Base-by-base conservation (phyloP, 2,113 vertebrate species). In the Perca flavescens region DNA sequence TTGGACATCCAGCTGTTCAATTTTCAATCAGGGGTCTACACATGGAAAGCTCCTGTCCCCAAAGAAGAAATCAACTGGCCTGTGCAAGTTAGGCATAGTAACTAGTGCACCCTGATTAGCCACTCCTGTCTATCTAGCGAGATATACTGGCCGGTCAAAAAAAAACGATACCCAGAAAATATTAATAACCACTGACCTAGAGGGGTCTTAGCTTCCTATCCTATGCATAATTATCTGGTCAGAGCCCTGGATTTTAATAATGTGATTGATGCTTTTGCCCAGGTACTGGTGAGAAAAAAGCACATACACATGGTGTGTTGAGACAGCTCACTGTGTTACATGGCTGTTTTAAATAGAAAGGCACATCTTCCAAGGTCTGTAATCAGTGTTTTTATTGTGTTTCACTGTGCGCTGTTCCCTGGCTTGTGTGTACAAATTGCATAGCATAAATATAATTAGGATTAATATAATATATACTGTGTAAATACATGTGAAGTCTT, bases 1-100 rank as follows among this genome's bases (percentile, higher is more conserved):
- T 31, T 58, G 14, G 40, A 64, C 64, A 6, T 58, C 75, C 54
- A 22, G 21, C 75, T 74, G 58, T 40, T 74, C 31, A 11, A 4
- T 63, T 52, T 74, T 74, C 7, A 36, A 62, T n/a, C 57, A 52
- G 3, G 2, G 28, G 25, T 36, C 53, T 12, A 11, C 52, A 57
- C 14, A 40, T 3, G 8, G 6, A 49, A 49, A 54, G 16, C 4
- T 16, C 22, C 10, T 25, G 21, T 64, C 50, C 36, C 25, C 28
- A 36, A 67, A 49, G 10, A 40, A 22, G 40, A 62, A 61, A 68
- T 61, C 46, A 10, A 60, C 54, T 28, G 46, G 47, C 31, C 56
- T 53, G 25, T 52, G 43, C 47, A 58, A 34, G n/a, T 67, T 49
- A 67, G 9, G 25, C 28, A n/a, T 36, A 68, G 19, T 34, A 50